A percentile compares a stretch with the other conserved stretches of the same genome.
These are phyloP conservation scores for Pelagia noctiluca DNA, from an alignment of 30 jellyfish, hydroid and myxozoan species.

Conservation along the genomic window DNA sequence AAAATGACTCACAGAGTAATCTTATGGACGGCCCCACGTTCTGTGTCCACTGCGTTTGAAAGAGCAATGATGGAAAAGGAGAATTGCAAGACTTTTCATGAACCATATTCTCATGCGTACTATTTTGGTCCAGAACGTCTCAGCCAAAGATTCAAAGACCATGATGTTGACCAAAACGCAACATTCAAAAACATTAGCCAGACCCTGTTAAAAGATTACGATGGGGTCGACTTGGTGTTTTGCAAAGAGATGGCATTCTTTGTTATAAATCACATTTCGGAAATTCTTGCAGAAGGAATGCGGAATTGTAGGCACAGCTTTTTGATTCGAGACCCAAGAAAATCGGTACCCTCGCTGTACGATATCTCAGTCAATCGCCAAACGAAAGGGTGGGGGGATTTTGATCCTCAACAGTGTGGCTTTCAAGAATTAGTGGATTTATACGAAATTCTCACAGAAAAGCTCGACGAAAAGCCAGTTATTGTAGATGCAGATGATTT, in stretches of 20 bases:
- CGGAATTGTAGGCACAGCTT: conserved; percentile 73
- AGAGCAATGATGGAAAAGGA: conserved; percentile 83
- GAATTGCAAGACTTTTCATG: conserved; percentile 77
- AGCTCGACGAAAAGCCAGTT: conserved; percentile 58
- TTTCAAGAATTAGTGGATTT: conserved; percentile 54
- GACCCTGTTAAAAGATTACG: conserved; percentile 58
- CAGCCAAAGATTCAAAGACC: conserved; percentile 66
- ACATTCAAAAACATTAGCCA: conserved; percentile 47
- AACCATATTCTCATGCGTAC: conserved; percentile 83
- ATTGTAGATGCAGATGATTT: conserved; percentile 91
- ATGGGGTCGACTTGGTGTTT: conserved; percentile 78
- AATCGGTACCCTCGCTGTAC: conserved; percentile 77
- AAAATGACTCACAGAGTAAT: conserved; percentile 74
- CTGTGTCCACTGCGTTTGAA: conserved; percentile 94
- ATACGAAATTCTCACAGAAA: conserved; percentile 49
- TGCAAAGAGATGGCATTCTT: conserved; percentile 84
- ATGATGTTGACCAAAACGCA: conserved; percentile 31
- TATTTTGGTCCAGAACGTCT: conserved; percentile 93
- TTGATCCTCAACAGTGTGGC: conserved; percentile 83
- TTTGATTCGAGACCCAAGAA: conserved; percentile 85
- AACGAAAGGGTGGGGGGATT: conserved; percentile 83
- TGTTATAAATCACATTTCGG: conserved; percentile 55
- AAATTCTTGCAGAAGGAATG: conserved; percentile 54
- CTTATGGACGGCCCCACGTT: conserved; percentile 93
- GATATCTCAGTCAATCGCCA: conserved; percentile 76